phyloP scores from a whole-genome alignment of 2,113 vertebrate genomes.

The Zapus hudsonius region DNA sequence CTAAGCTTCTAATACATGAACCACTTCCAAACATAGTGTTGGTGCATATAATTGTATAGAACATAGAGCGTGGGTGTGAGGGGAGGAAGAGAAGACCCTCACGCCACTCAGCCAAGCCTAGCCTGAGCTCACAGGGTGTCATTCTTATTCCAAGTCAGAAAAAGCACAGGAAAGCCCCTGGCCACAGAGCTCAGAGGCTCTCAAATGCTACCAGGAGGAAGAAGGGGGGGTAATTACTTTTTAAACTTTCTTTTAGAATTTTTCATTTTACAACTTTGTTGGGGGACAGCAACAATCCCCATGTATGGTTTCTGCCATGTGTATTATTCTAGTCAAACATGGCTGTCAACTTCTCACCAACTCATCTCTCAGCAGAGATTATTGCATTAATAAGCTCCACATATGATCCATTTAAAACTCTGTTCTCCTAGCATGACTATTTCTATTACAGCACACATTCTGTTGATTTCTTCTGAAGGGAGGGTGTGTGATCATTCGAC shows the following conservation, averaged over 20 bases:
- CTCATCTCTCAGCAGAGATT: neutral
- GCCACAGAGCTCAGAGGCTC: neutral
- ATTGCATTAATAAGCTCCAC: neutral
- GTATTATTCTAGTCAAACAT: neutral
- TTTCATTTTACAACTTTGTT: neutral
- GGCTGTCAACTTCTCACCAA: neutral
- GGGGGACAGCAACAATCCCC: neutral
- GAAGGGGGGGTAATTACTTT: neutral
- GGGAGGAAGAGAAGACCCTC: neutral
- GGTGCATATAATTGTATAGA: neutral
- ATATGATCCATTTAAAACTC: neutral
- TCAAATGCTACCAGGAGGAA: neutral
- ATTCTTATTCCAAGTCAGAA: rapidly evolving
- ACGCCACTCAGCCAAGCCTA: too few species aligned
- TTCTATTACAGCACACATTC: neutral
- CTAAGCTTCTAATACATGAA: neutral
- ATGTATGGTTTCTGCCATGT: neutral
- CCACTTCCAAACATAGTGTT: neutral
- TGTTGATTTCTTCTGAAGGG: slow-evolving; percentile 28
- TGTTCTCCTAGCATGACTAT: neutral
- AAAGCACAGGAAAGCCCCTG: neutral
- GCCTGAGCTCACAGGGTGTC: rapidly evolving
- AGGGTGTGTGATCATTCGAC: neutral
- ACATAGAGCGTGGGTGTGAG: neutral
- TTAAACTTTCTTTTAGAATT: neutral